Conservation (phyloP, 2,797 vertebrate genomes). For the Tenualosa ilisha region DNA sequence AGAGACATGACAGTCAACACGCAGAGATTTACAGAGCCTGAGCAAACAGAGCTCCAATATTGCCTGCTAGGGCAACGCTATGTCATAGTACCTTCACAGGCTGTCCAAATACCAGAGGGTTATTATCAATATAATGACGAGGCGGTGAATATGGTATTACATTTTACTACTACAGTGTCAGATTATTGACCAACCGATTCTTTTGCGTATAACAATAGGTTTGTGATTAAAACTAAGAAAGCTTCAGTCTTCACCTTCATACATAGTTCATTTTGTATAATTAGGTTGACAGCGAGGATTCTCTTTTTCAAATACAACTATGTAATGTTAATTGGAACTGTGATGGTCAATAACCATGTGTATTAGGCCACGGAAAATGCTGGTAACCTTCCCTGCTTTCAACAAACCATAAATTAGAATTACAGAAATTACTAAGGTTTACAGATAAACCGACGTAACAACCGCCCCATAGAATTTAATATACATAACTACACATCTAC, state of each 20-base stretch:
- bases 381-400: neutral
- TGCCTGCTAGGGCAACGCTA: constrained; percentile 7
- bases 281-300: neutral
- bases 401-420: neutral
- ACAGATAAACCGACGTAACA: neutral
- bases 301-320: neutral
- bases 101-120: neutral
- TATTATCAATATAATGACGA: neutral
- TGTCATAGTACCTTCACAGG: neutral
- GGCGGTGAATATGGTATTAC: neutral
- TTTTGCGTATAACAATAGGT: neutral
- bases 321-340: neutral
- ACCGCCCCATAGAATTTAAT: neutral
- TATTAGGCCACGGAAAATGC: neutral
- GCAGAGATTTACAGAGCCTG: constrained; percentile 33
- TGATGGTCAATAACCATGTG: neutral
- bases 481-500: neutral
- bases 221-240: neutral
- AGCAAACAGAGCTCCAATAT: constrained; percentile 29
- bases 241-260: neutral
- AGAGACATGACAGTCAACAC: constrained; percentile 28
- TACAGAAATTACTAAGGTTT: neutral
- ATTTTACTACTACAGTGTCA: neutral
- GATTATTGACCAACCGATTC: neutral
- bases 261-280: neutral